Conservation (phyloP, 2,888 invertebrate genomes). For the Parnassius mnemosyne region DNA sequence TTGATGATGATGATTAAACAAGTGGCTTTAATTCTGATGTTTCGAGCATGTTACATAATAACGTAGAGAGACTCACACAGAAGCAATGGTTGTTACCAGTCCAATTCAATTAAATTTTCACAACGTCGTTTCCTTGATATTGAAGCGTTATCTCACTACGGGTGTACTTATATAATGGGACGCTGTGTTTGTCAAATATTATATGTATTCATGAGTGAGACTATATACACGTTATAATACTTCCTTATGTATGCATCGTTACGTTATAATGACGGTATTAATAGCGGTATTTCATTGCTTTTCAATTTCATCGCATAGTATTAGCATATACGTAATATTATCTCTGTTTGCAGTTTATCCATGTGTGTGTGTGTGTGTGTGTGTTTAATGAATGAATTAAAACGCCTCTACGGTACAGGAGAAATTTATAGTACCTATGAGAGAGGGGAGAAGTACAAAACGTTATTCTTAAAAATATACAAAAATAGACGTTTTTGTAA, state of each 20-base stretch:
- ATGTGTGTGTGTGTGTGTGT: no score
- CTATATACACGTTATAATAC: slow-evolving; percentile 1
- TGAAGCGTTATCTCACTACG: slow-evolving; percentile 16
- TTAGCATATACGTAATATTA: no score
- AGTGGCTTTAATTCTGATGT: slow-evolving; percentile 16
- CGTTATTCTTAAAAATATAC: no score
- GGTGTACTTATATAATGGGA: slow-evolving; percentile 6
- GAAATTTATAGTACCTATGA: no score
- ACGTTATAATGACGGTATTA: slow-evolving; percentile 1
- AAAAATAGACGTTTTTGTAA: no score
- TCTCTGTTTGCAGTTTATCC: no score
- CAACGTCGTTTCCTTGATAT: slow-evolving; percentile 18
- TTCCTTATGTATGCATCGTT: not conserved
- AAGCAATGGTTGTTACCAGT: slow-evolving; percentile 19
- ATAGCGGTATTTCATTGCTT: not conserved
- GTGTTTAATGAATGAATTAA: no score
- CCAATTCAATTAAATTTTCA: slow-evolving; percentile 31
- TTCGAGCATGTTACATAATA: slow-evolving; percentile 14
- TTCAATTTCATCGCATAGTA: not conserved
- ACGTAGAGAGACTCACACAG: slow-evolving; percentile 13
- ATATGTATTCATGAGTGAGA: slow-evolving; percentile 14
- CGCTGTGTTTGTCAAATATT: slow-evolving; percentile 16
- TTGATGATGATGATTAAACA: no score
- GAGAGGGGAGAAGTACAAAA: no score
- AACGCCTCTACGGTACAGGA: no score